phyloP scores from a whole-genome alignment of 2,888 invertebrate species.

The Agrypnus murinus region DNA sequence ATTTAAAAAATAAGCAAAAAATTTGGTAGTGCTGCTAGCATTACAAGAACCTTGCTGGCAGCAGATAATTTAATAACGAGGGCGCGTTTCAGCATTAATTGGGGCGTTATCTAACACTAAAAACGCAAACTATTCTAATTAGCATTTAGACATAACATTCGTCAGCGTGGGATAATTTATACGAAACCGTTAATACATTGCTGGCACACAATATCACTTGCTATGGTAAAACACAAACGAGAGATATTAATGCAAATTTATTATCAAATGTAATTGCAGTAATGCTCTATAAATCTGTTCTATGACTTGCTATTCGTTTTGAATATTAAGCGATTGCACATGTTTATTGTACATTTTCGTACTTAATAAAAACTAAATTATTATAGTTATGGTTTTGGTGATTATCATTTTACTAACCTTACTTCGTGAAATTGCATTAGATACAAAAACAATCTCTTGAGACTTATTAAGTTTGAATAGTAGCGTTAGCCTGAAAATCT shows the following conservation, averaged over 20 bases:
- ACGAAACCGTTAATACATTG: conserved; percentile 51
- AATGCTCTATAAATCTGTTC: conserved; percentile 60
- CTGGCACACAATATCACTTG: conserved; percentile 51
- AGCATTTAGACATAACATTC: conserved; percentile 48
- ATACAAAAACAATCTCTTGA: too few species aligned
- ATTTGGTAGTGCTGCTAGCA: too few species aligned
- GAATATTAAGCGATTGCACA: conserved; percentile 56
- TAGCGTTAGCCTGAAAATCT: too few species aligned
- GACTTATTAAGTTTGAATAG: too few species aligned
- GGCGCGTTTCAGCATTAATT: neutral
- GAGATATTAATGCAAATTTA: conserved; percentile 64
- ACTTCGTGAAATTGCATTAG: too few species aligned
- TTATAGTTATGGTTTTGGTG: too few species aligned
- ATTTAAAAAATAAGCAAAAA: too few species aligned
- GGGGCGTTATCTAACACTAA: conserved; percentile 25
- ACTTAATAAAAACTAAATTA: conserved; percentile 21
- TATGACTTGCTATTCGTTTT: conserved; percentile 57
- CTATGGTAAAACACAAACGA: conserved; percentile 60
- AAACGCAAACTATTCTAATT: conserved; percentile 48
- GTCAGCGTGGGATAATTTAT: conserved; percentile 52
- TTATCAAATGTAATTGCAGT: conserved; percentile 64
- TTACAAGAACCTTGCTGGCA: too few species aligned
- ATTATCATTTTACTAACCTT: too few species aligned
- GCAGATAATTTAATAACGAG: too few species aligned
- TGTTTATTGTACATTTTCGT: conserved; percentile 22